Percentiles rank a stretch among this genome's conserved stretches.
These are phyloP conservation scores for Atractosteus spatula DNA, from an alignment of 2,113 vertebrate species.

Conservation along the genomic window DNA sequence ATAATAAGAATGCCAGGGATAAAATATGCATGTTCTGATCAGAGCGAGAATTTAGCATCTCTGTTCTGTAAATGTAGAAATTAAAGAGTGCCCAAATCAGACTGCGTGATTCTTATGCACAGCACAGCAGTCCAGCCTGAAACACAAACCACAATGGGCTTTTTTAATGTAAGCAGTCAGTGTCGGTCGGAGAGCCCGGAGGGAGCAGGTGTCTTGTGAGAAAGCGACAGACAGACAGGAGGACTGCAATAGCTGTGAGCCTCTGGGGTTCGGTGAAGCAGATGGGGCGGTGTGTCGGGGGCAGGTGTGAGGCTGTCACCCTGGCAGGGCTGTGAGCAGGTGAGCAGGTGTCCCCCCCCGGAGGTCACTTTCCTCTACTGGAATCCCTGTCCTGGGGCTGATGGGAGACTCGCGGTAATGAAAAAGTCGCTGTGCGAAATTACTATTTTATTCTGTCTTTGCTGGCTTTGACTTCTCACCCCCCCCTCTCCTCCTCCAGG, in stretches of 20 bases:
- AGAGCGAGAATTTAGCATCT: too few relatives aligned
- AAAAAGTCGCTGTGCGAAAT: too few relatives aligned
- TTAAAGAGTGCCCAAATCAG: too few relatives aligned
- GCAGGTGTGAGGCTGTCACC: slow-evolving; percentile 76
- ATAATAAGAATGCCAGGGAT: too few relatives aligned
- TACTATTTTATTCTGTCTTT: too few relatives aligned
- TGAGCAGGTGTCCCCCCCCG: slow-evolving; percentile 62
- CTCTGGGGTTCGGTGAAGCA: slow-evolving; percentile 34
- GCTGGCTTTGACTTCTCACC: too few relatives aligned
- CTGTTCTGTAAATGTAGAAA: too few relatives aligned
- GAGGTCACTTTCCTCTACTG: slow-evolving; percentile 66
- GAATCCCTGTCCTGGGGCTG: not conserved
- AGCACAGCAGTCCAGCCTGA: slow-evolving; percentile 46
- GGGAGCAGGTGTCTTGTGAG: slow-evolving; percentile 53
- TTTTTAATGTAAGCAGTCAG: slow-evolving; percentile 44
- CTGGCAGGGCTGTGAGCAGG: slow-evolving; percentile 33
- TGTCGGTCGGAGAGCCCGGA: slow-evolving; percentile 56
- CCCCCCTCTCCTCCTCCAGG: too few relatives aligned
- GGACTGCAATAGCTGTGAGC: not conserved
- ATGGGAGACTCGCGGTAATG: too few relatives aligned
- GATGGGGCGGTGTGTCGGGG: slow-evolving; percentile 57
- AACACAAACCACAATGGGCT: too few relatives aligned
- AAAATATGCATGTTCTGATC: too few relatives aligned
- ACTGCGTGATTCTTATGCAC: not conserved
- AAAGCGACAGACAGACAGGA: slow-evolving; percentile 23